Conservation (phyloP, 2,113 vertebrate genomes). For the Zosterops hypoxanthus region DNA sequence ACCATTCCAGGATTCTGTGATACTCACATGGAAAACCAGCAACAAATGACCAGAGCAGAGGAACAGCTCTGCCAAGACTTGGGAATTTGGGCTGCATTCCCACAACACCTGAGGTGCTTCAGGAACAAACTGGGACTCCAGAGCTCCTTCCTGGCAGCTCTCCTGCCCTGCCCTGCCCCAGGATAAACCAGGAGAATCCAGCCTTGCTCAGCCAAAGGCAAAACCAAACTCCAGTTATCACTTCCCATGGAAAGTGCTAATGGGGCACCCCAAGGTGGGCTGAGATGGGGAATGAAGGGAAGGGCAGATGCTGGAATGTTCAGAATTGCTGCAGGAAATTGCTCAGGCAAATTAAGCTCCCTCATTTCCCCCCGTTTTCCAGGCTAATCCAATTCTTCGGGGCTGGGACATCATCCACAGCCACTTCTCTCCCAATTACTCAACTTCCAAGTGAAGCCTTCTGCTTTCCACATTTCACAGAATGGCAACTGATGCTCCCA, state of each 20-base stretch:
- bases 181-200: not conserved
- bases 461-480: not conserved
- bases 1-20: not conserved
- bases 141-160: not conserved
- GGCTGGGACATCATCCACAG: not conserved
- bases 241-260: not conserved
- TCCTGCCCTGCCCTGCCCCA: not conserved
- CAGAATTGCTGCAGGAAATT: not conserved
- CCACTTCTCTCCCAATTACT: constrained; percentile 18
- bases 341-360: constrained; percentile 25
- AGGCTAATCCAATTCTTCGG: not conserved
- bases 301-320: not conserved
- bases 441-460: not conserved
- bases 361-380: not conserved
- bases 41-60: fast-evolving
- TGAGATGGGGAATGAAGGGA: not conserved
- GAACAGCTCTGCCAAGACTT: not conserved
- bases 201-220: no score
- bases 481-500: not conserved
- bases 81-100: no score
- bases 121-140: not conserved
- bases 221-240: no score
- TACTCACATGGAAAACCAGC: not conserved
- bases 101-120: not conserved
- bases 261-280: constrained; percentile 28